phyloP scores from a whole-genome alignment of 2,888 invertebrate species.

The Drosophila emarginata region DNA sequence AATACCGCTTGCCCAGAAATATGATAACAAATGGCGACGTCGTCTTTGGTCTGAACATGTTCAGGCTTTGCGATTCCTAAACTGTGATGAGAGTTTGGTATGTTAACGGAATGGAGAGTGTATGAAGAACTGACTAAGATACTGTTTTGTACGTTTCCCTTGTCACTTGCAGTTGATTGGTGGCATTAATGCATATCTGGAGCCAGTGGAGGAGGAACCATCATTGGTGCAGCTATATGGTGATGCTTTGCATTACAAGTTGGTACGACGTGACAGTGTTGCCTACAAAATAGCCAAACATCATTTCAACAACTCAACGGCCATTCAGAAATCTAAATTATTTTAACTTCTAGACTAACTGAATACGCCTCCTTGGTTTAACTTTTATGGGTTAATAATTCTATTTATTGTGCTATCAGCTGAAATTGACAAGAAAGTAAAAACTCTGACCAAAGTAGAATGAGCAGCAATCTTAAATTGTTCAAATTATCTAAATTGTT shows the following conservation, averaged over 20 bases:
- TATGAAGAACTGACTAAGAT: no score
- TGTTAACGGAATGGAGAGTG: constrained; percentile 16
- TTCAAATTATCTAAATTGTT: constrained; percentile 9
- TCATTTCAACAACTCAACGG: constrained; percentile 84
- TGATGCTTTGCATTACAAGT: constrained; percentile 85
- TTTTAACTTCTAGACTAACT: no score
- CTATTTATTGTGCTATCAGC: not conserved
- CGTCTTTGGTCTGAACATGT: constrained; percentile 95
- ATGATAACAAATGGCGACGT: constrained; percentile 90
- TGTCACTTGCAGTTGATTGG: constrained; percentile 84
- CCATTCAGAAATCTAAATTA: no score
- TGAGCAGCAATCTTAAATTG: not conserved
- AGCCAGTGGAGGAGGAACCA: constrained; percentile 89
- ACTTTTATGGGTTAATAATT: not conserved
- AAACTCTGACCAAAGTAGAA: not conserved
- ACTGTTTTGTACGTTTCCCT: not conserved
- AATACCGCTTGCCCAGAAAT: constrained; percentile 91
- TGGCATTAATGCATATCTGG: constrained; percentile 87
- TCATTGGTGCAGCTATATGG: constrained; percentile 90
- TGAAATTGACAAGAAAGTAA: not conserved
- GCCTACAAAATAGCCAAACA: constrained; percentile 87
- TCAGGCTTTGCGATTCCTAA: constrained; percentile 88
- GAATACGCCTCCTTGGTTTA: no score
- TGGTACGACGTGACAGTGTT: constrained; percentile 85
- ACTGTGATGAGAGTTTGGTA: constrained; percentile 86